Evolutionary conservation across 2,888 invertebrate genomes (phyloP), one percentile per base, ranked within the genome.

Genomic region (Yponomeuta malinellus): DNA sequence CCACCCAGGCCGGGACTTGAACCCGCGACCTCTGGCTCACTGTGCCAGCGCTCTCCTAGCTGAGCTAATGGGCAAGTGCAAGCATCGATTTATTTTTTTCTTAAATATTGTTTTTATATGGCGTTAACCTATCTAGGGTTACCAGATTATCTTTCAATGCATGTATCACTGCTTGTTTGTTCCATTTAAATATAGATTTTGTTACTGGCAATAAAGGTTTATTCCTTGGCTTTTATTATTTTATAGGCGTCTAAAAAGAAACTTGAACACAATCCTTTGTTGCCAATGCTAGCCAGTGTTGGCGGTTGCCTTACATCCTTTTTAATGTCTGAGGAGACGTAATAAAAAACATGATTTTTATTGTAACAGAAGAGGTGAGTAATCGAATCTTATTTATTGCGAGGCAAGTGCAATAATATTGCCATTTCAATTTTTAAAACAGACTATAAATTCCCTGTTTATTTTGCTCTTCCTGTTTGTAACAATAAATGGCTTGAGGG

Each of bases 191-290:
- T 70, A 68, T 70, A 83, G 80, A 84, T 84, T 82, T 83, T 81
- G 83, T 86, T 83, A 83, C 83, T 76, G 77, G 83, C 77, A 80
- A 81, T 88, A 83, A 87, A 89, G 82, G 75, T 88, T 87, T 86
- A 88, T 86, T 83, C 83, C 83, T 86, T 83, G 79, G 76, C 77
- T 82, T 85, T 86, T 84, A 84, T 85, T 85, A 83, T 83, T 81
- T 80, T 83, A 80, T 78, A 75, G 74, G 74, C 79, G 43, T 59
- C 12, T 59, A 12, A 59, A 59, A 59, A 59, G 52, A 12, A 15
- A 15, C 52, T 59, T 78, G 74, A 80, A 79, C 81, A 76, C 75
- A 82, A 78, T 76, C 79, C 82, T 83, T 84, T 83, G 83, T 82
- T 81, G 80, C 79, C 73, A 75, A 74, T 77, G 73, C 76, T 79